phyloP scores from a whole-genome alignment of 2,797 vertebrate genomes.

The Natrix natrix region DNA sequence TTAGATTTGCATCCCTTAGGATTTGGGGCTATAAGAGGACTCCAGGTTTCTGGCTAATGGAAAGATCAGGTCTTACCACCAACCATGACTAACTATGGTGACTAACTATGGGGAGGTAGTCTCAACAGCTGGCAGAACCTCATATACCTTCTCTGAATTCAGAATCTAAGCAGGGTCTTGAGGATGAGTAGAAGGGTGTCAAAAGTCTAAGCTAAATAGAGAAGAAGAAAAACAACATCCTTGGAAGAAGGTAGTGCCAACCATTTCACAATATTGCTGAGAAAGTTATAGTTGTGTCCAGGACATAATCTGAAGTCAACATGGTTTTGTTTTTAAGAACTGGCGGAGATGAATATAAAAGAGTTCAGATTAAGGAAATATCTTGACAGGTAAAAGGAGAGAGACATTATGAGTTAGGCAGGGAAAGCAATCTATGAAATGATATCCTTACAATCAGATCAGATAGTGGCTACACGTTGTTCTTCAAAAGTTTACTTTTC shows the following conservation, averaged over 20 bases:
- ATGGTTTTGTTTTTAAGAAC: background rate
- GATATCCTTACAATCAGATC: background rate
- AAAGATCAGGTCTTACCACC: background rate
- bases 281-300: background rate
- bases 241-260: background rate
- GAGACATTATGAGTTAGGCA: background rate
- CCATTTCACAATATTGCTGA: background rate
- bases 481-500: background rate
- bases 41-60: background rate
- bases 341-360: background rate
- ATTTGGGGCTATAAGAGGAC: background rate
- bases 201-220: background rate
- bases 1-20: background rate
- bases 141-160: background rate
- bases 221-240: background rate
- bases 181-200: background rate
- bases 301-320: background rate
- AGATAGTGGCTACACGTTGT: background rate
- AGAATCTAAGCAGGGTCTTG: background rate
- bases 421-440: background rate
- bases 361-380: background rate
- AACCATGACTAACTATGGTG: background rate
- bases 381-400: background rate
- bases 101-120: background rate
- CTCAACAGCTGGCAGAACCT: background rate